These are phyloP conservation scores for Augiades crinisus DNA, from an alignment of 2,888 invertebrate species.

Conservation along the genomic window DNA sequence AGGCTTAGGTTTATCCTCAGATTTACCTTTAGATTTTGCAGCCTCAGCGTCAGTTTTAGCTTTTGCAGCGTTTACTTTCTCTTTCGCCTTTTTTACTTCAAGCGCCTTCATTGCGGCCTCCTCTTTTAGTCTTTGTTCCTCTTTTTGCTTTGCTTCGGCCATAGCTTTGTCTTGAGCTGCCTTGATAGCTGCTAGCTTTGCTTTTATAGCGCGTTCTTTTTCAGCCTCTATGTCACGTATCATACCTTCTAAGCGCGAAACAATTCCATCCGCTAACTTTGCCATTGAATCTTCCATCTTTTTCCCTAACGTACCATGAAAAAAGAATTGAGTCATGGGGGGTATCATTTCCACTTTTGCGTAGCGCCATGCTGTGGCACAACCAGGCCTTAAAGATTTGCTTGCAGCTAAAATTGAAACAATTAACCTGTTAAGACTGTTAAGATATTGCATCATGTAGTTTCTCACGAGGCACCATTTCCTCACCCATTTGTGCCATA, in stretches of 20 bases:
- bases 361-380: constrained; percentile 56
- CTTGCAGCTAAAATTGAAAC: constrained; percentile 48
- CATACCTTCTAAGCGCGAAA: constrained; percentile 38
- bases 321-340: constrained; percentile 49
- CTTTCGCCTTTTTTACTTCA: constrained; percentile 30
- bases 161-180: constrained; percentile 46
- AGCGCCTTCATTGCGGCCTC: constrained; percentile 34
- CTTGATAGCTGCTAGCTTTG: constrained; percentile 45
- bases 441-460: too few relatives aligned
- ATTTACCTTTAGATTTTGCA: constrained; percentile 30
- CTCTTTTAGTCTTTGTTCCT: constrained; percentile 38
- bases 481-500: too few relatives aligned
- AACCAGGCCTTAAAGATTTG: constrained; percentile 41
- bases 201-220: constrained; percentile 38
- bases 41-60: constrained; percentile 31
- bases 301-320: constrained; percentile 49
- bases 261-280: constrained; percentile 39
- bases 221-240: constrained; percentile 51
- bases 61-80: constrained; percentile 32
- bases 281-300: constrained; percentile 46
- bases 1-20: too few relatives aligned
- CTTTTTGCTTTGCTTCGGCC: constrained; percentile 42
- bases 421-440: constrained; percentile 11
- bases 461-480: too few relatives aligned
- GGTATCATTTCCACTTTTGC: constrained; percentile 65